Percentiles rank a stretch among this genome's conserved stretches.
Evolutionary conservation across 2,797 vertebrate species (phyloP).

Genomic region (Centroberyx gerrardi): DNA sequence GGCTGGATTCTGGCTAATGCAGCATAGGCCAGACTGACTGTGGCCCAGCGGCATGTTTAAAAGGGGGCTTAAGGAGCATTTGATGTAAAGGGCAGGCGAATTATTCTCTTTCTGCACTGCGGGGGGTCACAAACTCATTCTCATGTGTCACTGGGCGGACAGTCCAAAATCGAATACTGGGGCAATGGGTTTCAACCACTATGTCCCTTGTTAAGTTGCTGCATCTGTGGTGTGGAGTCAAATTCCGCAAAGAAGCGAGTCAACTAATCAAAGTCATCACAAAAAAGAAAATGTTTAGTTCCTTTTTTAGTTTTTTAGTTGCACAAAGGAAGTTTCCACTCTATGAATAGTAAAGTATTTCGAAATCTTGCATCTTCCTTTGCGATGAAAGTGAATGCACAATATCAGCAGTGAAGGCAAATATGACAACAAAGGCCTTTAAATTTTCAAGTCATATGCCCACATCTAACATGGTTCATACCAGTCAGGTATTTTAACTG

Average conservation of each 20-base stretch:
- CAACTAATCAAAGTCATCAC: conserved; percentile 52
- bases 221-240: conserved; percentile 33
- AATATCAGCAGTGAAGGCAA: conserved; percentile 19
- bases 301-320: neutral
- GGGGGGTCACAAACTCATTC: conserved; percentile 49
- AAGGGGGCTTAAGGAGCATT: conserved; percentile 62
- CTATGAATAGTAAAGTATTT: no score
- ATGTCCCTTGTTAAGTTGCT: conserved; percentile 48
- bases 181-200: conserved; percentile 46
- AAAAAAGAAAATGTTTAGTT: conserved; percentile 50
- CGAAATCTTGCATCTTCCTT: neutral
- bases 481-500: conserved; percentile 15
- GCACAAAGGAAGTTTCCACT: no score
- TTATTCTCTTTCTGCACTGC: conserved; percentile 48
- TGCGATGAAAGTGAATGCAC: conserved; percentile 61
- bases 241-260: conserved; percentile 28
- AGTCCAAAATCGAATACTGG: conserved; percentile 42
- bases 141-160: conserved; percentile 41
- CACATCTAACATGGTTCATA: conserved; percentile 33
- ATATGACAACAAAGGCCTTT: conserved; percentile 60
- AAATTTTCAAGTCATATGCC: conserved; percentile 40
- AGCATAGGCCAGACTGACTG: conserved; percentile 51
- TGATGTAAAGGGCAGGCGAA: conserved; percentile 38
- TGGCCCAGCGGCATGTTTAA: conserved; percentile 63
- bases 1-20: conserved; percentile 57